Evolutionary conservation across 2,113 vertebrate species (phyloP).

Genomic region (Elephas maximus): DNA sequence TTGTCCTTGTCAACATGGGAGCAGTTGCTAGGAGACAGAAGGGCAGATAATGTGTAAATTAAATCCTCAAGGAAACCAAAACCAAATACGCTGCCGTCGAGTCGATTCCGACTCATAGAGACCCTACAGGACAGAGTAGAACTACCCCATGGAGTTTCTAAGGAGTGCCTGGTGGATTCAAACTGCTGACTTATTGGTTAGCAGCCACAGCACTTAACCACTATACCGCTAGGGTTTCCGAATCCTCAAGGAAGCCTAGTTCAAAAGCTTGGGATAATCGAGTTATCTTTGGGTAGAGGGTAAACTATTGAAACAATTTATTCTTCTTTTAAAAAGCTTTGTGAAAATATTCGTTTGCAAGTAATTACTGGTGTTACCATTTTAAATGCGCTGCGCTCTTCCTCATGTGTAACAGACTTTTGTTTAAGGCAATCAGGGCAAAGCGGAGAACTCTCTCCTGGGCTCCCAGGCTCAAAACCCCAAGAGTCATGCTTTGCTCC

Average conservation of each 20-base stretch:
- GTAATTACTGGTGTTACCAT: neutral
- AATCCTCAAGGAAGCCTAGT: neutral
- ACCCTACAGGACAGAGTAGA: no score
- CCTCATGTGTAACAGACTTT: neutral
- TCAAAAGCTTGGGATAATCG: neutral
- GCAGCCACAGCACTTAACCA: no score
- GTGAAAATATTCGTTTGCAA: constrained; percentile 6
- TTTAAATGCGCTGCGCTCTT: neutral
- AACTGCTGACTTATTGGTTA: no score
- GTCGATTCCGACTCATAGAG: no score
- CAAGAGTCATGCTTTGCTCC: neutral
- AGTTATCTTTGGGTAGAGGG: neutral
- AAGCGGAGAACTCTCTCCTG: neutral
- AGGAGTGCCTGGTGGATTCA: no score
- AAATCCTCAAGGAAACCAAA: neutral
- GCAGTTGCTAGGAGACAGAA: constrained; percentile 34
- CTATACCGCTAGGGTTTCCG: no score
- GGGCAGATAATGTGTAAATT: neutral
- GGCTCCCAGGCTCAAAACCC: constrained; percentile 15
- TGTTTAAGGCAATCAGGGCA: neutral
- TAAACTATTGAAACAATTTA: constrained; percentile 31
- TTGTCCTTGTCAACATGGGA: neutral
- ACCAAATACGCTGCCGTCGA: no score
- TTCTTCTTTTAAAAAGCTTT: neutral
- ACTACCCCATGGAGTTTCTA: no score